Evolutionary conservation across 2,888 invertebrate genomes (phyloP).

Genomic region (Calameuta idolon): DNA sequence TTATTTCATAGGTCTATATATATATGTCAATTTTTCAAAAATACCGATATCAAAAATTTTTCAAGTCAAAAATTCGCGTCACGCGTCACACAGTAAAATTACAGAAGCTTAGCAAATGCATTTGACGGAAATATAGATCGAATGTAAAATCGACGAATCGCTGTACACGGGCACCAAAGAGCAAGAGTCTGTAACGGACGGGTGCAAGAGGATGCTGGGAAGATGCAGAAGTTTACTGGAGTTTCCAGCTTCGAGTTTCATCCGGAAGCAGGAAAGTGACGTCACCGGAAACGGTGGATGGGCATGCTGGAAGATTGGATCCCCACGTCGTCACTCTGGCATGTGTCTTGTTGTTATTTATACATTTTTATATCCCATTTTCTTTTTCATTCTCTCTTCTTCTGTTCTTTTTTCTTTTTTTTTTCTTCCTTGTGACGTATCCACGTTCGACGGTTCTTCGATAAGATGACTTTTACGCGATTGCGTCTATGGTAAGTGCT

Average conservation of each 20-base stretch:
- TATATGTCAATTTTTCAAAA: background rate
- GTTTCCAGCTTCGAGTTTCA: no score
- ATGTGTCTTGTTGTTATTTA: background rate
- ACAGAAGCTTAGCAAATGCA: no score
- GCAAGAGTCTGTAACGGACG: background rate
- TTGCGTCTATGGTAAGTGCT: no score
- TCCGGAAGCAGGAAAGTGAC: no score
- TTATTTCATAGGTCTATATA: background rate
- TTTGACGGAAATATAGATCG: no score
- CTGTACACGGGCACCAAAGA: no score
- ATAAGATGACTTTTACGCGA: background rate
- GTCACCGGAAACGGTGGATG: no score
- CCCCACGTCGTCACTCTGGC: constrained; percentile 1
- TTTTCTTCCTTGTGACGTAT: background rate
- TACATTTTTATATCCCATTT: background rate
- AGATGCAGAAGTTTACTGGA: background rate
- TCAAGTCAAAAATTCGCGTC: no score
- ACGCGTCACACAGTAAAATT: no score
- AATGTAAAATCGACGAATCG: no score
- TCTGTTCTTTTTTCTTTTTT: background rate
- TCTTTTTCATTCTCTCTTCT: background rate
- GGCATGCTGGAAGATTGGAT: background rate
- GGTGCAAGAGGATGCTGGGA: background rate
- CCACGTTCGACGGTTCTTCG: background rate
- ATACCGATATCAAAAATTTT: no score